Base-by-base conservation (phyloP, 2,113 vertebrate genomes). In the Gymnarchus niloticus region DNA sequence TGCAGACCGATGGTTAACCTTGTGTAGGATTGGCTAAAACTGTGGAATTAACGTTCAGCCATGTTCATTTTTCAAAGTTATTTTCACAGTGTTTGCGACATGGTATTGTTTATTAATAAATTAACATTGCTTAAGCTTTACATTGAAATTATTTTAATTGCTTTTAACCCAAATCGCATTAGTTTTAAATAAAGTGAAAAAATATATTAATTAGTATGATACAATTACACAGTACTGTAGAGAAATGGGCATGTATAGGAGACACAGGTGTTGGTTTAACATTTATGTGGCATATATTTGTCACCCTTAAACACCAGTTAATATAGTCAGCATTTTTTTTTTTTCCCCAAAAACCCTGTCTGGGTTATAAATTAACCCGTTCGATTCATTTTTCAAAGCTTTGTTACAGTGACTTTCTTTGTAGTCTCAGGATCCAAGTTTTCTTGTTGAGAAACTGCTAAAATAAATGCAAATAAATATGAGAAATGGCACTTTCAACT, bases 381-480 rank as follows among this genome's bases (percentile, higher is more conserved):
- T 65, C 28, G 6, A 57, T 44, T 12, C 61, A 73, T 65, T 69
- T 1, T 25, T 48, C 46, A 69, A 59, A 65, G 49, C 57, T 65
- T 84, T 21, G 83, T 84, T 49, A 84, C 83, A 49, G 81, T 83
- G 12, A 86, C 33, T 33, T 83, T 83, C 28, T 9, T 76, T n/a
- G 48, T 12, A 25, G 49, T 23, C 21, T n/a, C 33, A 76, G 65
- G 54, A 46, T 85, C 61, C 61, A 76, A 41, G 48, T 54, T 56
- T 56, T 56, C 28, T 49, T 86, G 46, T 4, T 59, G 48, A n/a
- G 48, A 4, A 83, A 33, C 85, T 86, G 57, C 10, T 56, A 83
- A 86, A 61, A 77, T 44, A 25, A 80, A 78, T 6, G 9, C 19
- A 41, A 56, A 56, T 56, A 3, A 54, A 54, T 56, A 81, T 41